Evolutionary conservation across 2,888 invertebrate genomes (phyloP).

Genomic region (Melikaiella ostensackeni): DNA sequence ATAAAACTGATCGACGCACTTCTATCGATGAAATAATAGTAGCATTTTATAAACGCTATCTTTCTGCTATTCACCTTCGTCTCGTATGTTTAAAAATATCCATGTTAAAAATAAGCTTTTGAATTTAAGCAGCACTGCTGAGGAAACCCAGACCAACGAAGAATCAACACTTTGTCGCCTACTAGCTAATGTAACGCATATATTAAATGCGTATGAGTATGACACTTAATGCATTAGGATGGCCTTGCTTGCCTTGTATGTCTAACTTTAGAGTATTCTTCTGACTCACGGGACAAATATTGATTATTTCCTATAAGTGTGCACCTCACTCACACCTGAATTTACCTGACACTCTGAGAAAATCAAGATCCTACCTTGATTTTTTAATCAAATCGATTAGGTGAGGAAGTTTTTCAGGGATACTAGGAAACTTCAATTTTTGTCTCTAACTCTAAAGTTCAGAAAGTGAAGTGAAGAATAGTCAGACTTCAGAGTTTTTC

Average conservation of each 20-base stretch:
- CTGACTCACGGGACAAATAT: conserved; percentile 68
- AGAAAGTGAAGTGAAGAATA: neutral
- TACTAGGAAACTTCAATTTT: neutral
- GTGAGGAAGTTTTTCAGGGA: no score
- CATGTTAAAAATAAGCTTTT: conserved; percentile 55
- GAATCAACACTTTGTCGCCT: conserved; percentile 47
- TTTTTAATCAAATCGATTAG: neutral
- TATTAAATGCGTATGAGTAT: conserved; percentile 54
- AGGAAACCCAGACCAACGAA: conserved; percentile 31
- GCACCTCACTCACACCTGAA: conserved; percentile 24
- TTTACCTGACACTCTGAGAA: neutral
- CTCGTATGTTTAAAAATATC: conserved; percentile 58
- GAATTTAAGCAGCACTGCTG: conserved; percentile 50
- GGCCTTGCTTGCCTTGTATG: conserved; percentile 62
- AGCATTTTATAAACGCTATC: conserved; percentile 30
- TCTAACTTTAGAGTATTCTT: conserved; percentile 54
- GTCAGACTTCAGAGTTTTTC: no score
- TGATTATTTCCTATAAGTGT: conserved; percentile 63
- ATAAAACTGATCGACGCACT: conserved; percentile 9
- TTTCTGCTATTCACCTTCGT: conserved; percentile 57
- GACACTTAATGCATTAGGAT: conserved; percentile 47
- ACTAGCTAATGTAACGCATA: conserved; percentile 48
- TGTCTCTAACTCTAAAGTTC: neutral
- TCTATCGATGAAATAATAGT: conserved; percentile 7
- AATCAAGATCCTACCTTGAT: conserved; percentile 31